Evolutionary conservation across 2,113 vertebrate species (phyloP).

Genomic region (Alces alces): DNA sequence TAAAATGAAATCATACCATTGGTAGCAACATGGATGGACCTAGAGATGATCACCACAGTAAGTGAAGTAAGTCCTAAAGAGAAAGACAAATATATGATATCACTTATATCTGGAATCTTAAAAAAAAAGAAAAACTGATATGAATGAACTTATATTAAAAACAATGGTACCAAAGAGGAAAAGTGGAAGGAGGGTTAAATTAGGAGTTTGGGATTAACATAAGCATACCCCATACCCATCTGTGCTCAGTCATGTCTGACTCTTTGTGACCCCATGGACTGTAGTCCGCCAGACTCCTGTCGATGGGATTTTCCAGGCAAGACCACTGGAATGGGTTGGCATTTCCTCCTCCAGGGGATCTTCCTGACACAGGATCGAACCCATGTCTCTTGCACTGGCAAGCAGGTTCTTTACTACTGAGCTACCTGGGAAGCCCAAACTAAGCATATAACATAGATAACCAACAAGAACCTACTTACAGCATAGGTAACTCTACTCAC

Average conservation of each 20-base stretch:
- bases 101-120: background rate
- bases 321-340: background rate
- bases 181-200: background rate
- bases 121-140: background rate
- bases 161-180: background rate
- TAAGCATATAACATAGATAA: background rate
- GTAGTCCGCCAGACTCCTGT: background rate
- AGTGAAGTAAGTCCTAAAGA: background rate
- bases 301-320: background rate
- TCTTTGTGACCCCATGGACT: background rate
- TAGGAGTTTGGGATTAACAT: background rate
- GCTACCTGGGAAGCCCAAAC: background rate
- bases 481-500: background rate
- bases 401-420: background rate
- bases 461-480: background rate
- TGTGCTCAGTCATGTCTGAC: background rate
- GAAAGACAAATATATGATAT: background rate
- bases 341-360: background rate
- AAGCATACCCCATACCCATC: background rate
- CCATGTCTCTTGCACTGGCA: background rate
- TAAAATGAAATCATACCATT: background rate
- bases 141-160: background rate
- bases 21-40: background rate
- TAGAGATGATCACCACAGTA: background rate
- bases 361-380: background rate